Evolutionary conservation across 2,113 vertebrate species (phyloP).

Genomic region (human (Homo sapiens)): GRCh38 chr6:167986001-167986500

Average conservation of each 20-base stretch:
- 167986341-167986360: not conserved
- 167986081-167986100: too few relatives aligned
- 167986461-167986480: too few relatives aligned
- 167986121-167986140: not conserved
- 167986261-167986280: rapidly evolving
- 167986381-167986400: not conserved
- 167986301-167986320: not conserved
- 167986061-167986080: too few relatives aligned
- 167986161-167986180: not conserved
- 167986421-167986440: too few relatives aligned
- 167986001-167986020: not conserved
- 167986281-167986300: too few relatives aligned
- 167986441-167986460: too few relatives aligned
- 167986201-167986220: not conserved
- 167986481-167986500: too few relatives aligned
- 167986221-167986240: not conserved
- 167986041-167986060: not conserved
- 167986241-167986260: not conserved
- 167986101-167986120: not conserved
- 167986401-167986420: too few relatives aligned
- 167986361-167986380: too few relatives aligned
- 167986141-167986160: not conserved
- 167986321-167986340: not conserved
- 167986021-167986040: not conserved
- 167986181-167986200: not conserved